These are phyloP conservation scores for Blastomussa wellsi DNA, from an alignment of 92 coral and sea anemone genomes.

Conservation along the genomic window DNA sequence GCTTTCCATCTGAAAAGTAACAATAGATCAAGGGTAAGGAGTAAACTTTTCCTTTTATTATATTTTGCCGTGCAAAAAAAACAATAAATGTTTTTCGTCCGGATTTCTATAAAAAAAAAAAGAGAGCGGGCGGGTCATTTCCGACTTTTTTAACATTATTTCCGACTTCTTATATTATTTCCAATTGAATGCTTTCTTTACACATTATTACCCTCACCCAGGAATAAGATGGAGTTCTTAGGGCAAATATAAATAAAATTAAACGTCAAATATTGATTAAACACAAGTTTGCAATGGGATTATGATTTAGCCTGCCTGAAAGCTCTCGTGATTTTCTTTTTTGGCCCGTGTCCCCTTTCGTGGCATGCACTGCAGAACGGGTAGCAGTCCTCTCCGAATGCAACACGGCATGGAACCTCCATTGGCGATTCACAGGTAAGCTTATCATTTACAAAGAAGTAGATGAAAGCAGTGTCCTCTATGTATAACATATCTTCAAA, in stretches of 20 bases:
- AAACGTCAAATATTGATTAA: neutral
- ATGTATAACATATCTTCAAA: slow-evolving; percentile 14
- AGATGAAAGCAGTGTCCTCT: neutral
- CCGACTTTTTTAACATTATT: slow-evolving; percentile 10
- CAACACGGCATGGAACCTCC: neutral
- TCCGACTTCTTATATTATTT: slow-evolving; percentile 1
- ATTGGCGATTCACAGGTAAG: slow-evolving; percentile 3
- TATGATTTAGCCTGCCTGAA: slow-evolving; percentile 11
- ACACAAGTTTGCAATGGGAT: neutral
- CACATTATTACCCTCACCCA: slow-evolving; percentile 2
- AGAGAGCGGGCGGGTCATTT: neutral
- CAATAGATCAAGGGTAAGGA: neutral
- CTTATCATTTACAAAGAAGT: slow-evolving; percentile 5
- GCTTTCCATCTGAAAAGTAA: neutral
- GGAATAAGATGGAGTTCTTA: neutral
- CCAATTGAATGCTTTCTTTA: slow-evolving; percentile 4
- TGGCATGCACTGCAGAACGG: neutral
- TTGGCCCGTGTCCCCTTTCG: slow-evolving; percentile 8
- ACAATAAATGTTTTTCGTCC: neutral
- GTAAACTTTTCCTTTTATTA: no score
- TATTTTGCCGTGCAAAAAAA: no score
- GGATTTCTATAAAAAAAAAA: neutral
- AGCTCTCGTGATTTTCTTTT: slow-evolving; percentile 23
- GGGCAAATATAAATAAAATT: neutral
- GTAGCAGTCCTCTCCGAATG: neutral